Evolutionary conservation across 2,113 vertebrate genomes (phyloP).

Genomic region (Colossoma macropomum): DNA sequence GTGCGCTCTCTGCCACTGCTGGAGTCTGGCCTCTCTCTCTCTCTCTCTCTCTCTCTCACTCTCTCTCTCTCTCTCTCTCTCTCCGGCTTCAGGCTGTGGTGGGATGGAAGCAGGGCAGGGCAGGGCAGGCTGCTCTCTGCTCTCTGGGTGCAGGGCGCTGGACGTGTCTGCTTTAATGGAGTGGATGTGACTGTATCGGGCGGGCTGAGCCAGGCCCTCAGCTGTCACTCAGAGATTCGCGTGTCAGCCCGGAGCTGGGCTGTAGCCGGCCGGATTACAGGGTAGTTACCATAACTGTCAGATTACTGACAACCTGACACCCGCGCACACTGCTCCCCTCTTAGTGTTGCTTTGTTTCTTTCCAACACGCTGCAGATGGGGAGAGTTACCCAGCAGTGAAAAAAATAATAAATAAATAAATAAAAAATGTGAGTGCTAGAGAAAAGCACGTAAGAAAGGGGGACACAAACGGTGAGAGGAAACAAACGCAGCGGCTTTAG

Average conservation of each 20-base stretch:
- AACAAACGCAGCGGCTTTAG: conserved; percentile 74
- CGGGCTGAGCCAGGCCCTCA: conserved; percentile 97
- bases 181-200: conserved; percentile 98
- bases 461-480: conserved; percentile 32
- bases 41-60: conserved; percentile 99
- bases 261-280: conserved; percentile 99
- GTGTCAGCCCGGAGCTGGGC: conserved; percentile 97
- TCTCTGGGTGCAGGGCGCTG: conserved; percentile 78
- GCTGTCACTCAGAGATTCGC: conserved; percentile 97
- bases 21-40: conserved; percentile 98
- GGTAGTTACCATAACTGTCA: conserved; percentile 99
- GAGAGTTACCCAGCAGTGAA: conserved; percentile 78
- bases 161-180: conserved; percentile 99
- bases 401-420: conserved; percentile 51
- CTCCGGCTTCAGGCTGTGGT: conserved; percentile 91
- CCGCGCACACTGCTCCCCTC: conserved; percentile 94
- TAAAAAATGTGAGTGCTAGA: background rate
- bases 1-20: conserved; percentile 78
- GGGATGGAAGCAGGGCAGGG: conserved; percentile 81
- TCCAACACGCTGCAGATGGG: conserved; percentile 83
- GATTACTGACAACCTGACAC: conserved; percentile 99
- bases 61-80: conserved; percentile 99
- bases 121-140: conserved; percentile 80
- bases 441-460: conserved; percentile 10
- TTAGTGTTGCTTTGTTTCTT: conserved; percentile 94